Percentiles rank a stretch among this genome's conserved stretches.
phyloP scores from a whole-genome alignment of 2,888 invertebrate genomes.

The Acronicta alni region DNA sequence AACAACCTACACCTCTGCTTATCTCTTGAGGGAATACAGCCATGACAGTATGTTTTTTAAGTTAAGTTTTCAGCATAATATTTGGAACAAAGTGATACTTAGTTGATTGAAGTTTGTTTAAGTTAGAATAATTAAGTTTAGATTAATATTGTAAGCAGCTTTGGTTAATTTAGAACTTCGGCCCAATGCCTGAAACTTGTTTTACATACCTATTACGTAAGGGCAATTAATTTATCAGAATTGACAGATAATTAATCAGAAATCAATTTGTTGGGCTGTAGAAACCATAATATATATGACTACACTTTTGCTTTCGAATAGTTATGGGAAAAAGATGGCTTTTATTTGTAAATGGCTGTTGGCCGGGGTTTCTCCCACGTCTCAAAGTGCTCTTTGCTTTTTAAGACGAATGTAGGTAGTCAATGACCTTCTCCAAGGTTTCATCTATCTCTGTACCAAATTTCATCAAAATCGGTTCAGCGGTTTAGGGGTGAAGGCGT shows the following conservation, averaged over 20 bases:
- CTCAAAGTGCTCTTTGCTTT: no score
- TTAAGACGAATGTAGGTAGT: no score
- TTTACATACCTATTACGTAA: slow-evolving; percentile 12
- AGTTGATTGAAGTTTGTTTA: slow-evolving; percentile 20
- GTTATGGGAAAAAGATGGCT: not conserved
- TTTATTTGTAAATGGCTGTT: no score
- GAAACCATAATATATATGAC: slow-evolving; percentile 4
- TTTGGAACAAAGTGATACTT: slow-evolving; percentile 23
- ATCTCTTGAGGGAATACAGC: no score
- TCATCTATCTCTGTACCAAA: no score
- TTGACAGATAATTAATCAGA: slow-evolving; percentile 40
- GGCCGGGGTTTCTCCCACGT: no score
- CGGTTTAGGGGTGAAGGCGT: no score
- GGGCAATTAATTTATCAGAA: slow-evolving; percentile 37
- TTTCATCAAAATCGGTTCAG: no score
- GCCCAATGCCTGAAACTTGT: slow-evolving; percentile 18
- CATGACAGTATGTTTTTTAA: no score
- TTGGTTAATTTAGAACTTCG: slow-evolving; percentile 29
- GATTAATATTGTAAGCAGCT: slow-evolving; percentile 37
- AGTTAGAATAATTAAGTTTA: slow-evolving; percentile 38
- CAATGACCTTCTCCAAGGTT: no score
- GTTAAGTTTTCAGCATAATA: slow-evolving; percentile 2
- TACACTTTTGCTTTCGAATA: not conserved
- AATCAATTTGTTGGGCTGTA: slow-evolving; percentile 14
- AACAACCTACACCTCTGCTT: no score